Base-by-base conservation (phyloP, 1,140 invertebrate species). In the Hydropsyche tenuis region DNA sequence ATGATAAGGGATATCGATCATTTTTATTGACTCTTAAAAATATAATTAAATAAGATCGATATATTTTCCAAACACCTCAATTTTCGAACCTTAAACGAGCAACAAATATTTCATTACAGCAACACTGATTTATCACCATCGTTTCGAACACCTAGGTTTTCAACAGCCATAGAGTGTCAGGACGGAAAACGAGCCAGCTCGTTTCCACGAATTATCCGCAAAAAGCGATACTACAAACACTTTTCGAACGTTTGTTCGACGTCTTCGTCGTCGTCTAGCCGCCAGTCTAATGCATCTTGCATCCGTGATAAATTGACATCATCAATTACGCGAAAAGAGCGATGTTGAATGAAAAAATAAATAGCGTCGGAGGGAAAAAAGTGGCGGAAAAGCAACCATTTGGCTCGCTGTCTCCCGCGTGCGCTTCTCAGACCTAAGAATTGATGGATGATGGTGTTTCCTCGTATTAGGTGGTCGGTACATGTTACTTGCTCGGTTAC, bases 301-400 rank as follows among this genome's bases (percentile, higher is more conserved):
- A 76, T 76, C 69, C 51, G 51, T 73, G 72, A 76, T 76, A 76
- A 76, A 76, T 76, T 73, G 75, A 69, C 72, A 62, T 64, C 75
- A 76, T 76, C 72, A 76, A 76, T 76, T 76, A 74, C 64, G 46
- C 51, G 71, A 37, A 63, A 71, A 71, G 68, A 63, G 22, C 27
- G 48, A 53, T 16, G 48, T 53, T 20, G 16, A 18, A 18, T 20
- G 20, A 53, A 53, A 53, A 53, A 53, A 53, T 18, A 12, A 48
- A n/a, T 48, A 12, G 14, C 45, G 11, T 7, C 4, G 16, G 16
- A 16, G 45, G 45, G 14, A n/a, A 48, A n/a, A 48, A n/a, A 12
- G 12, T 20, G 56, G 56, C 56, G 23, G 22, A 60, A 60, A 60
- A 27, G 20, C 14, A 68, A 48, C 65, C 45, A 48, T 68, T 68